phyloP scores from a whole-genome alignment of 2,113 vertebrate genomes.

The Lasiurus cinereus region DNA sequence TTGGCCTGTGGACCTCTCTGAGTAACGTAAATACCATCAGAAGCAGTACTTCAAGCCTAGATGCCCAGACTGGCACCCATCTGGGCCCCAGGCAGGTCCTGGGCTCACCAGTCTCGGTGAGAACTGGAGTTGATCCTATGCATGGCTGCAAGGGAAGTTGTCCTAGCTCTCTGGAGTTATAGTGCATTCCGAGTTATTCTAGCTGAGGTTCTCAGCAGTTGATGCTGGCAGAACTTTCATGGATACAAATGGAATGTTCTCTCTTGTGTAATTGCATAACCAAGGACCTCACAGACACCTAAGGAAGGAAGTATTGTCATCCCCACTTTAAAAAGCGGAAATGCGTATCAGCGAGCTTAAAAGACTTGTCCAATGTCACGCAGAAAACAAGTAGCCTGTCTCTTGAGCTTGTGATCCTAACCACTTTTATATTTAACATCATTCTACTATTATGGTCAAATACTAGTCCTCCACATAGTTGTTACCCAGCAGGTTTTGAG shows the following conservation, averaged over 20 bases:
- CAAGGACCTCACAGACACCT: neutral
- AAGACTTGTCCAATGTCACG: neutral
- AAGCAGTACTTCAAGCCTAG: neutral
- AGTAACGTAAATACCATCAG: neutral
- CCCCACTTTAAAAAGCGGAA: neutral
- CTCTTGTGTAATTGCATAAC: neutral
- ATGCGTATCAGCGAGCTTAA: neutral
- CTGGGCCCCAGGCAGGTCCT: neutral
- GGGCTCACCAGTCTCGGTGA: neutral
- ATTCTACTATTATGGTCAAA: neutral
- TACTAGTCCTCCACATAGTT: neutral
- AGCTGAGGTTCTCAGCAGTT: neutral
- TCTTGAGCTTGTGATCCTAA: neutral
- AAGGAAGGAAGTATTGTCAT: neutral
- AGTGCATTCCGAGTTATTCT: neutral
- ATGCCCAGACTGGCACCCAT: neutral
- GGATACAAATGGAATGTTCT: neutral
- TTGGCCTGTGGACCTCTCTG: neutral
- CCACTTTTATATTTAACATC: neutral
- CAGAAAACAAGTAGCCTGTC: neutral
- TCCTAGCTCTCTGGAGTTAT: neutral
- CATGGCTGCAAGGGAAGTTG: neutral
- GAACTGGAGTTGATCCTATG: neutral
- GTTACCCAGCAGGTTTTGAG: neutral
- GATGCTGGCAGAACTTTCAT: neutral